Base-by-base conservation (phyloP, 2,888 invertebrate species). In the Ochropacha duplaris region DNA sequence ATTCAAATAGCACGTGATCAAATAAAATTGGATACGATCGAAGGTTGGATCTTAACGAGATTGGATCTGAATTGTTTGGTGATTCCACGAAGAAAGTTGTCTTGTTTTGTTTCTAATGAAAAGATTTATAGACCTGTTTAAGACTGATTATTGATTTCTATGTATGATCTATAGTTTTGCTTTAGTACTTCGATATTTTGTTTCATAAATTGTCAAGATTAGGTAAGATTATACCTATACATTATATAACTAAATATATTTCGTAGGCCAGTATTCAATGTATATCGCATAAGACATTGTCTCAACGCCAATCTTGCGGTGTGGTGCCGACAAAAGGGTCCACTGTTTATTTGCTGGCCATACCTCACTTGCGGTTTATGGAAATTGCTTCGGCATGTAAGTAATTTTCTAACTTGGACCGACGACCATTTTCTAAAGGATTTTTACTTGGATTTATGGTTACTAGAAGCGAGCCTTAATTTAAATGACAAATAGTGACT, bases 371-470 rank as follows among this genome's bases (percentile, higher is more conserved):
- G 92, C 85, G 92, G 92, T 92, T 75, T 82, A 73, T 62, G 81
- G 75, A 80, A 84, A 91, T 90, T 90, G 87, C 87, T 75, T 86
- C 66, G 79, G 81, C 87, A 82, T 91, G 90, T 90, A 90, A 88
- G 88, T 90, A 87, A 92, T 92, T 89, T 90, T 90, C 92, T 90
- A 91, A 90, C 77, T 78, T 80, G 69, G 76, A 77, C 81, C 81
- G 73, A 78, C 74, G 81, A 83, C 80, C 78, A 72, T 84, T 84
- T 83, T 83, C 85, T 82, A 72, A 81, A 79, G 78, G 83, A 79
- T 80, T 76, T 62, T 59, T 57, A 54, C 60, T 49, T 39, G 36
- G 68, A 74, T 61, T 57, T 60, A 60, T 22, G 54, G 14, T 28
- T 51, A 24, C 72, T 78, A 58, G 81, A 80, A 60, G 64, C 19